Percentiles rank a stretch among this genome's conserved stretches.
Evolutionary conservation across 2,888 invertebrate species (phyloP).

Genomic region (Idaea straminata): DNA sequence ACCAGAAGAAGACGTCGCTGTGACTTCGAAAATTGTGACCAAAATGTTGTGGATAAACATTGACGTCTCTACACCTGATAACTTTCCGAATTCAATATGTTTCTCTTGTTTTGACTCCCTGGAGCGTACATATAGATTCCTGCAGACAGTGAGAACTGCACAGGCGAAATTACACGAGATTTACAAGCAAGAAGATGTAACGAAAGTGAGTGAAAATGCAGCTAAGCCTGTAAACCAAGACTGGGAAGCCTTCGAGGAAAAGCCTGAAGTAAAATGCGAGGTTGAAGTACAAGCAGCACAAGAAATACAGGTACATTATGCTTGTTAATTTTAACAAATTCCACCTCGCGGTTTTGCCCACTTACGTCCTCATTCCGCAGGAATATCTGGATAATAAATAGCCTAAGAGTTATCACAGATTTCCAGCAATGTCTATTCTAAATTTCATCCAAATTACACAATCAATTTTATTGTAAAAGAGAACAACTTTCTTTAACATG

Average conservation of each 20-base stretch:
- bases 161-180: conserved; percentile 57
- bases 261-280: conserved; percentile 56
- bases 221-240: conserved; percentile 58
- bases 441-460: no score
- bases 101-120: conserved; percentile 68
- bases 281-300: conserved; percentile 32
- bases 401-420: no score
- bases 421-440: no score
- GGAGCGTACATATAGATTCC: conserved; percentile 67
- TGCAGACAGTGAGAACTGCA: conserved; percentile 60
- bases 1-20: conserved; percentile 58
- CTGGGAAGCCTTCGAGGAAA: conserved; percentile 61
- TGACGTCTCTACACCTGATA: conserved; percentile 46
- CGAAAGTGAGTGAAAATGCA: conserved; percentile 22
- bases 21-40: conserved; percentile 54
- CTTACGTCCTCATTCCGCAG: no score
- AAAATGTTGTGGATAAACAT: conserved; percentile 73
- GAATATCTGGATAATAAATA: no score
- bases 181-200: conserved; percentile 31
- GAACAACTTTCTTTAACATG: no score
- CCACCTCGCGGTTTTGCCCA: no score
- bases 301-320: conserved; percentile 29
- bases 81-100: conserved; percentile 64
- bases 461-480: no score
- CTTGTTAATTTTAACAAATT: neutral